Evolutionary conservation across 1,140 invertebrate genomes (phyloP).

Genomic region (Drosophila kurseongensis): DNA sequence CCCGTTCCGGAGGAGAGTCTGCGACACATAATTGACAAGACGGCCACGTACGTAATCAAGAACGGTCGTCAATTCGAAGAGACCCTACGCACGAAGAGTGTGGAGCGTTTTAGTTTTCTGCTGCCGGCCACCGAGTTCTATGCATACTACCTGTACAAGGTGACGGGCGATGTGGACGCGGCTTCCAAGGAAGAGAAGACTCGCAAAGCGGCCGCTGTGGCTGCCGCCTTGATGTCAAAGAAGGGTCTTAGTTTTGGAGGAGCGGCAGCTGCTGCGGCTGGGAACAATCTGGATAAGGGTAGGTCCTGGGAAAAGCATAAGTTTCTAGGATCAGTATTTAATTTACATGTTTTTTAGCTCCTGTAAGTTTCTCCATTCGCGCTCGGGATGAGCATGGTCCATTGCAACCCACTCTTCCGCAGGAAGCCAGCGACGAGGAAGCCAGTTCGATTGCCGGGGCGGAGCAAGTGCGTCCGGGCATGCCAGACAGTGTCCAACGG

Average conservation of each 20-base stretch:
- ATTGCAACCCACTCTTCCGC: constrained; percentile 89
- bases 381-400: constrained; percentile 90
- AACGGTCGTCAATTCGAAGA: constrained; percentile 97
- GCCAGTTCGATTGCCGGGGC: constrained; percentile 81
- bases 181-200: constrained; percentile 81
- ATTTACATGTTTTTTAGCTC: constrained; percentile 84
- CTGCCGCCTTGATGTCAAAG: constrained; percentile 73
- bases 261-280: constrained; percentile 16
- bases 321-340: background rate
- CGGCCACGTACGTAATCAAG: constrained; percentile 97
- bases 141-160: constrained; percentile 90
- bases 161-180: constrained; percentile 78
- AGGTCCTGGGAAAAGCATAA: background rate
- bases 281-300: constrained; percentile 40
- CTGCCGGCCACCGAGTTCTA: constrained; percentile 90
- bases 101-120: constrained; percentile 93
- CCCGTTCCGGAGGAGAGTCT: constrained; percentile 91
- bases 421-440: constrained; percentile 89
- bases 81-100: constrained; percentile 93
- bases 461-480: constrained; percentile 38
- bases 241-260: constrained; percentile 60
- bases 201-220: constrained; percentile 65
- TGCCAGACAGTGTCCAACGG: constrained; percentile 79
- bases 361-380: constrained; percentile 93
- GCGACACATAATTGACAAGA: constrained; percentile 96